phyloP scores from a whole-genome alignment of 2,888 invertebrate species.

The Apomyelois bistriatella region DNA sequence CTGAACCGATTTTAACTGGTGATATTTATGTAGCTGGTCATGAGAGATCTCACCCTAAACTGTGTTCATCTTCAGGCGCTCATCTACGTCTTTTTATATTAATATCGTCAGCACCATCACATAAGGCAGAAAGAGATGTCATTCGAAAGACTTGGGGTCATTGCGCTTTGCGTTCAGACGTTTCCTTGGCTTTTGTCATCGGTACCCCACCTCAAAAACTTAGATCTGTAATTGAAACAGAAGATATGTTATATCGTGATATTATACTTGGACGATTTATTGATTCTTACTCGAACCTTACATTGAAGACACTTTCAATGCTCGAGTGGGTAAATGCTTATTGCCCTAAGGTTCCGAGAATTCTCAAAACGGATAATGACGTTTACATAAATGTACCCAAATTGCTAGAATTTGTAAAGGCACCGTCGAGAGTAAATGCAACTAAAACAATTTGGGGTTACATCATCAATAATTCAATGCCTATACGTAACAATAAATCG shows the following conservation, averaged over 20 bases:
- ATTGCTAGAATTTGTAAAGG: conserved; percentile 83
- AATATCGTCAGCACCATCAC: conserved; percentile 87
- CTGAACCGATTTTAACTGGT: conserved; percentile 63
- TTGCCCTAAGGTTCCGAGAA: conserved; percentile 86
- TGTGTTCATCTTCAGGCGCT: conserved; percentile 84
- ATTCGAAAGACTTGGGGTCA: conserved; percentile 92
- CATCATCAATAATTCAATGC: conserved; percentile 90
- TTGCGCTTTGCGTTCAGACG: conserved; percentile 82
- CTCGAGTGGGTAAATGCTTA: conserved; percentile 89
- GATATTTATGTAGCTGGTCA: conserved; percentile 86
- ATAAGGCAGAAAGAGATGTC: conserved; percentile 85
- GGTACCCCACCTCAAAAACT: conserved; percentile 73
- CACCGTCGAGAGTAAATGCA: conserved; percentile 78
- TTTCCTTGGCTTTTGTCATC: conserved; percentile 83
- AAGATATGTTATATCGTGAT: conserved; percentile 88
- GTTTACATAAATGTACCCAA: conserved; percentile 92
- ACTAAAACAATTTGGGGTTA: conserved; percentile 89
- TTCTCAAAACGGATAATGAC: conserved; percentile 93
- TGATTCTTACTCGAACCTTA: conserved; percentile 90
- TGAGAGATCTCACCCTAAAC: conserved; percentile 81
- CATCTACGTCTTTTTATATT: conserved; percentile 82
- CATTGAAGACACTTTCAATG: conserved; percentile 90
- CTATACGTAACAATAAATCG: conserved; percentile 89
- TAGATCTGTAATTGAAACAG: conserved; percentile 77
- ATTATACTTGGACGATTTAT: conserved; percentile 85